phyloP scores from a whole-genome alignment of 2,888 invertebrate genomes.

The Argyresthia albistria region DNA sequence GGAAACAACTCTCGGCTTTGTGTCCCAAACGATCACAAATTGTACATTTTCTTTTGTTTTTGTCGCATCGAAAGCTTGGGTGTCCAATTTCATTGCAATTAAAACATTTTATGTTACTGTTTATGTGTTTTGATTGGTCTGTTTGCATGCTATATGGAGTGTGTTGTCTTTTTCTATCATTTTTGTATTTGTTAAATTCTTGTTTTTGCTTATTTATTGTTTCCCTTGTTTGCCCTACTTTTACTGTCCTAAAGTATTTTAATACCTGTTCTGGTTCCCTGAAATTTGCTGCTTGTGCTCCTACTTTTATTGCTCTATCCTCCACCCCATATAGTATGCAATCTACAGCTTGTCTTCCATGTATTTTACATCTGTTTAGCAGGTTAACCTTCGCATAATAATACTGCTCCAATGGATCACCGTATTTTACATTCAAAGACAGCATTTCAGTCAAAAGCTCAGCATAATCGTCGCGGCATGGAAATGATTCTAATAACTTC shows the following conservation, averaged over 20 bases:
- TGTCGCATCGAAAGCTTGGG: background rate
- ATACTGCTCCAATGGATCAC: constrained; percentile 10
- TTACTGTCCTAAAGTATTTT: background rate
- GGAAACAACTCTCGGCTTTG: background rate
- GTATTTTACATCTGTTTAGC: constrained; percentile 13
- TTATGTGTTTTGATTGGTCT: background rate
- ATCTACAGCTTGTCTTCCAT: constrained; percentile 13
- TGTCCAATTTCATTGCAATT: background rate
- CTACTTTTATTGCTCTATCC: constrained; percentile 12
- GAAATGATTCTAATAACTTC: too few species aligned
- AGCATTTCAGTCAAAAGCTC: constrained; percentile 16
- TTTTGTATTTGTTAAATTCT: background rate
- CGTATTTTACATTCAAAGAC: constrained; percentile 9
- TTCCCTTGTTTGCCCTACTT: background rate
- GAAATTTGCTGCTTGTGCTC: background rate
- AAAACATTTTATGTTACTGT: background rate
- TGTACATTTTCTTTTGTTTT: background rate
- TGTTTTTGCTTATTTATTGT: background rate
- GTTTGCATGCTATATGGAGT: background rate
- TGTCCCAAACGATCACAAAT: background rate
- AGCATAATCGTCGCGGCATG: too few species aligned
- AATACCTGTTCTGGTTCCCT: background rate
- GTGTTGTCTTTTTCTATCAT: too few species aligned
- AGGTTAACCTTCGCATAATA: background rate
- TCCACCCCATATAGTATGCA: constrained; percentile 14